Percentiles rank a stretch among this genome's conserved stretches.
These are phyloP conservation scores for Dunckerocampus dactyliophorus DNA, from an alignment of 2,113 vertebrate genomes.

Conservation along the genomic window DNA sequence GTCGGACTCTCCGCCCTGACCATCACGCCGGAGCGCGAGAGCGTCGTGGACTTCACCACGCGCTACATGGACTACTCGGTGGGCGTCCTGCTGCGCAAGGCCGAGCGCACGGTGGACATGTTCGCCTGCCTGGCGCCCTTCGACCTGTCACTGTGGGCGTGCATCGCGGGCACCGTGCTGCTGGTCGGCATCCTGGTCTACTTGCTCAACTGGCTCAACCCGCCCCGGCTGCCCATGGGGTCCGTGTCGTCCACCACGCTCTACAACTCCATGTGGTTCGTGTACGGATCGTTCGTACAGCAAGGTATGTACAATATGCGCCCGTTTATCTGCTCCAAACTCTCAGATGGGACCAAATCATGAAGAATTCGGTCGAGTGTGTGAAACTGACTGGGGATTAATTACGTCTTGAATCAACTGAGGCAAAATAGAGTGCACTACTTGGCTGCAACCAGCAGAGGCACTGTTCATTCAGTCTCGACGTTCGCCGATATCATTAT, in stretches of 20 bases:
- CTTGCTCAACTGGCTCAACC: constrained; percentile 96
- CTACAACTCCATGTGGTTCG: constrained; percentile 99
- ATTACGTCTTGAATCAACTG: too few species aligned
- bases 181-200: constrained; percentile 93
- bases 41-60: constrained; percentile 95
- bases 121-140: constrained; percentile 96
- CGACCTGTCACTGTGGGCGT: constrained; percentile 95
- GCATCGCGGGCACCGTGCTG: constrained; percentile 93
- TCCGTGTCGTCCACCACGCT: constrained; percentile 94
- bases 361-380: too few species aligned
- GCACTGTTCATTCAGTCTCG: too few species aligned
- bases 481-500: too few species aligned
- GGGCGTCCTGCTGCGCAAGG: constrained; percentile 90
- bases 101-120: constrained; percentile 95
- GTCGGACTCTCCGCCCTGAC: constrained; percentile 95
- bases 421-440: too few species aligned
- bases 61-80: constrained; percentile 99
- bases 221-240: constrained; percentile 92
- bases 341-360: too few species aligned
- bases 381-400: too few species aligned
- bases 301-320: constrained; percentile 82
- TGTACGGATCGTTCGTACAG: constrained; percentile 97
- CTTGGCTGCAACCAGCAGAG: too few species aligned
- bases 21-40: constrained; percentile 95
- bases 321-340: background rate